These are phyloP conservation scores for Chamaetylas fuelleborni DNA, from an alignment of 2,113 vertebrate species.

Conservation along the genomic window DNA sequence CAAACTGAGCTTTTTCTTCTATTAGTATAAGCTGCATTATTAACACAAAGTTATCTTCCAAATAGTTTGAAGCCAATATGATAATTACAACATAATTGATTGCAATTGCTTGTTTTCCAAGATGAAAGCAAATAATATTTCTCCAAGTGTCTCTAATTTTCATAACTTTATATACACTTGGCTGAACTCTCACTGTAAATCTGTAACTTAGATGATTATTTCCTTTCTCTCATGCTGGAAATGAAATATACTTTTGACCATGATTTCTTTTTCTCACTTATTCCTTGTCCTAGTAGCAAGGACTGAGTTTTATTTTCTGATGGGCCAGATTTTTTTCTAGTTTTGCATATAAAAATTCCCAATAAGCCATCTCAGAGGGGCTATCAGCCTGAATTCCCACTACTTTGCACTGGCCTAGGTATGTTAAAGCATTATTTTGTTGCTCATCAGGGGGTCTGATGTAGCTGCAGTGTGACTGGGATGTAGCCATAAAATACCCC, in stretches of 20 bases:
- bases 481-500: neutral
- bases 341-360: neutral
- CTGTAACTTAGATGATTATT: neutral
- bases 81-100: constrained; percentile 36
- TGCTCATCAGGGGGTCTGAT: neutral
- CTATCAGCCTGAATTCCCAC: neutral
- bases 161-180: neutral
- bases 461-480: neutral
- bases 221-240: neutral
- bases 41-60: constrained; percentile 32
- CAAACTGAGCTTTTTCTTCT: constrained; percentile 33
- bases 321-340: neutral
- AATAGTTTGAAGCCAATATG: constrained; percentile 10
- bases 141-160: neutral
- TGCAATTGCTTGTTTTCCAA: neutral
- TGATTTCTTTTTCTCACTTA: neutral
- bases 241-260: neutral
- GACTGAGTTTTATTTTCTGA: neutral
- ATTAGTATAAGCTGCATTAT: neutral
- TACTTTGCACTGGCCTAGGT: neutral
- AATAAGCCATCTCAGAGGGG: neutral
- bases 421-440: neutral
- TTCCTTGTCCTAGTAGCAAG: neutral
- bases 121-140: neutral
- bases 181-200: neutral